These are phyloP conservation scores for Anthonomus grandis DNA, from an alignment of 1,140 invertebrate genomes.

Conservation along the genomic window DNA sequence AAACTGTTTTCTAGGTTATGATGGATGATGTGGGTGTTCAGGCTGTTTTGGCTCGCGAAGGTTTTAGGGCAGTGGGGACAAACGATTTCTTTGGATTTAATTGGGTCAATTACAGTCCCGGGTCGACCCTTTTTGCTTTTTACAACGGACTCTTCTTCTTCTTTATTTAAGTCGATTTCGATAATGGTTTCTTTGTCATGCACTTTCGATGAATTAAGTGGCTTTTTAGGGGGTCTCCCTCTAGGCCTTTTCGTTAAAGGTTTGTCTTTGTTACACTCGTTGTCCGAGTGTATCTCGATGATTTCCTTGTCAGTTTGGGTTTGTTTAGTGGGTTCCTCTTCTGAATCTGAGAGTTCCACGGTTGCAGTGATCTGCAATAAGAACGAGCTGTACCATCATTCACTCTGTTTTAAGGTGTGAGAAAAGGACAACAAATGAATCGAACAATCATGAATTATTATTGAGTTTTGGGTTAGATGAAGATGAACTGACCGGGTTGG, in stretches of 20 bases:
- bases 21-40: slow-evolving; percentile 54
- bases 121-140: neutral
- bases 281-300: slow-evolving; percentile 33
- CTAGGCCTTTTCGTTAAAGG: slow-evolving; percentile 17
- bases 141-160: neutral
- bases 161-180: neutral
- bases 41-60: slow-evolving; percentile 57
- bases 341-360: slow-evolving; percentile 41
- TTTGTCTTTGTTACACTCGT: slow-evolving; percentile 13
- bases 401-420: neutral
- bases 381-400: neutral
- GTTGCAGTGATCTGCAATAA: slow-evolving; percentile 33
- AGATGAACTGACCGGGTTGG: too few relatives aligned
- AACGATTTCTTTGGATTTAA: slow-evolving; percentile 35
- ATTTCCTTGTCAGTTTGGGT: slow-evolving; percentile 25
- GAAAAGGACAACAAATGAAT: neutral
- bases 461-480: too few relatives aligned
- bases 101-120: neutral
- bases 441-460: too few relatives aligned
- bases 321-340: slow-evolving; percentile 34
- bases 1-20: slow-evolving; percentile 37
- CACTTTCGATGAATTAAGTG: neutral
- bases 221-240: slow-evolving; percentile 31
- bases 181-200: neutral
- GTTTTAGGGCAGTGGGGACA: slow-evolving; percentile 56